Conservation (phyloP, 2,888 invertebrate genomes). For the Callyntrura guangdongensis region DNA sequence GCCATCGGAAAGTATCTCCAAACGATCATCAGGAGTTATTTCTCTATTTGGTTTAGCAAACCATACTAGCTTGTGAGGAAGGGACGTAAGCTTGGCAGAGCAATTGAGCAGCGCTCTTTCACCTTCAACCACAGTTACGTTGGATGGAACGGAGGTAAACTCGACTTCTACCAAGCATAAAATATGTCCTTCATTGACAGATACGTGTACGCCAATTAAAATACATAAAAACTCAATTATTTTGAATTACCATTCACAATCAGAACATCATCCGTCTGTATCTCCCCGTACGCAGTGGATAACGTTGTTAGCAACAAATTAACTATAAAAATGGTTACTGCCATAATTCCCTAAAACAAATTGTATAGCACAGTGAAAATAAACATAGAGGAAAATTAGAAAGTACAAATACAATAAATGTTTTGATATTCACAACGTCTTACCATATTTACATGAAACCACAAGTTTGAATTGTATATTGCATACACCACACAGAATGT, state of each 20-base stretch:
- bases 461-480: no score
- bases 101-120: constrained; percentile 82
- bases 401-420: neutral
- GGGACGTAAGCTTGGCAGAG: constrained; percentile 67
- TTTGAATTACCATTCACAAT: constrained; percentile 54
- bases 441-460: no score
- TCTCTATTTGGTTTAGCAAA: constrained; percentile 82
- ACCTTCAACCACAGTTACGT: constrained; percentile 78
- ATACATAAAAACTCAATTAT: no score
- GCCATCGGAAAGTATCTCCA: constrained; percentile 82
- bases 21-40: constrained; percentile 79
- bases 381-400: neutral
- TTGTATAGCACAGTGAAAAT: no score
- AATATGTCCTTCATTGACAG: no score
- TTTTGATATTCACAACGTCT: no score
- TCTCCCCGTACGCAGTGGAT: constrained; percentile 19
- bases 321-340: neutral
- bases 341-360: constrained; percentile 4
- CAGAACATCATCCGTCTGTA: constrained; percentile 65
- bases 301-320: neutral
- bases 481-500: no score
- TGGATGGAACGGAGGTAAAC: constrained; percentile 79
- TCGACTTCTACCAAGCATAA: constrained; percentile 49
- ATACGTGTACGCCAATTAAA: no score
- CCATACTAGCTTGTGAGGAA: constrained; percentile 78